A percentile compares a stretch with the other conserved stretches of the same genome.
These are phyloP conservation scores for Lampris incognitus DNA, from an alignment of 2,113 vertebrate genomes.

Conservation along the genomic window DNA sequence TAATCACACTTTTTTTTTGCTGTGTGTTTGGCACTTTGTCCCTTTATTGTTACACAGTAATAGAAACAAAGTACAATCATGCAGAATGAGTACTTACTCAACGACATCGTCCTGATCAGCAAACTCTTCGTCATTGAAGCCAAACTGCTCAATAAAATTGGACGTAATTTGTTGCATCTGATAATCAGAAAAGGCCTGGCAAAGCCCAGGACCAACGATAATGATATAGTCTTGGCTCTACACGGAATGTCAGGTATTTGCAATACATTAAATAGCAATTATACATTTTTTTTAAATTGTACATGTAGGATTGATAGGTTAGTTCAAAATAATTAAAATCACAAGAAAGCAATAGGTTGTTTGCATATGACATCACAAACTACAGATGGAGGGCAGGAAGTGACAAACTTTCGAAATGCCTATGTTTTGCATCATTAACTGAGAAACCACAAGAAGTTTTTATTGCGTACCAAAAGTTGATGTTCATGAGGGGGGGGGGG, in stretches of 20 bases:
- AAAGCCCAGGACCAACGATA: conserved; percentile 99
- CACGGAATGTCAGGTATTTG: conserved; percentile 75
- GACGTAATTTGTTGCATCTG: conserved; percentile 99
- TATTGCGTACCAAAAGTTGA: too few species aligned
- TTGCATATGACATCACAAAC: conserved; percentile 5
- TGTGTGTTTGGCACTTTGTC: conserved; percentile 32
- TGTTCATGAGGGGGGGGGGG: too few species aligned
- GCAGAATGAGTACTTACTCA: conserved; percentile 92
- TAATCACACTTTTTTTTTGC: conserved; percentile 21
- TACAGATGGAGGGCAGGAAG: too few species aligned
- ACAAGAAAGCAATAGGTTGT: neutral
- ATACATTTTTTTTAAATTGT: conserved; percentile 10
- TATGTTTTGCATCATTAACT: too few species aligned
- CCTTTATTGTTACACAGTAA: conserved; percentile 40
- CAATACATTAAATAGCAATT: conserved; percentile 60
- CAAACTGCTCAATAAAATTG: conserved; percentile 99
- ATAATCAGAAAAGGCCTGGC: conserved; percentile 99
- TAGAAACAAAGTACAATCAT: conserved; percentile 56
- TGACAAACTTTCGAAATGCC: too few species aligned
- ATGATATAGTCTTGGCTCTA: conserved; percentile 97
- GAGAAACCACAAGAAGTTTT: too few species aligned
- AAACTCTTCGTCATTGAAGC: conserved; percentile 99
- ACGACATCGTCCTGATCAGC: conserved; percentile 99
- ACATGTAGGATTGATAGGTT: conserved; percentile 26
- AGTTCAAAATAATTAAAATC: conserved; percentile 24